Evolutionary conservation across 1,140 invertebrate genomes (phyloP), one percentile per base, ranked within the genome.

Genomic region (Drosophila saltans): DNA sequence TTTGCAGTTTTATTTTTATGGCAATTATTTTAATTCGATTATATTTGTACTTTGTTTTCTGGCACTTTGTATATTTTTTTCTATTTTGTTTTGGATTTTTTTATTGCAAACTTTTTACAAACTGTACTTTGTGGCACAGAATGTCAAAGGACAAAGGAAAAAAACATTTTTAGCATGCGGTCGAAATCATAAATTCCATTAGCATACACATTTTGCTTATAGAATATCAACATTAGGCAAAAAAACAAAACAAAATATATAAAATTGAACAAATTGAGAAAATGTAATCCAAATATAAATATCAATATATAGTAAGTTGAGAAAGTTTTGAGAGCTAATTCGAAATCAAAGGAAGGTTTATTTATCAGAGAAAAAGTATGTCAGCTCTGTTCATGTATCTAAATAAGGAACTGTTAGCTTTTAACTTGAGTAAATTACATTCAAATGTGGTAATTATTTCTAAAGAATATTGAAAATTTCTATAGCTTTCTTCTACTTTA

Each of bases 1-100:
- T 75, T 48, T 70, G 28, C 16, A 62, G 55, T 66, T 78, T 71
- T 68, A 63, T 72, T 79, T 72, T 69, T 61, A 59, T 72, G 56
- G 69, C 66, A 72, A 86, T 76, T 82, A 79, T 81, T 82, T 88
- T 72, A 77, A 86, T 86, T 80, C 77, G 82, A 72, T 86, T 76
- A 66, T 63, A 30, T 67, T 60, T 55, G 61, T 72, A 28, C 63
- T 41, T 70, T 69, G 55, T 70, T 62, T 40, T 39, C 58, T 52
- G 3, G n/a, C 24, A 41, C 40, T 24, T 41, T 45, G 3, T 11
- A 21, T 66, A 24, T 28, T 64, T 65, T 52, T 33, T 67, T 43
- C 7, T 60, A 57, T 33, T 66, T 58, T 16, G 63, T 58, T 28
- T 67, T 62, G 39, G 28, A 0, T 30, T 30, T 30, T 75, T 52